A percentile compares a stretch with the other conserved stretches of the same genome.
Conservation (phyloP, 2,888 invertebrate species). For the Gymnoscelis rufifasciata region DNA sequence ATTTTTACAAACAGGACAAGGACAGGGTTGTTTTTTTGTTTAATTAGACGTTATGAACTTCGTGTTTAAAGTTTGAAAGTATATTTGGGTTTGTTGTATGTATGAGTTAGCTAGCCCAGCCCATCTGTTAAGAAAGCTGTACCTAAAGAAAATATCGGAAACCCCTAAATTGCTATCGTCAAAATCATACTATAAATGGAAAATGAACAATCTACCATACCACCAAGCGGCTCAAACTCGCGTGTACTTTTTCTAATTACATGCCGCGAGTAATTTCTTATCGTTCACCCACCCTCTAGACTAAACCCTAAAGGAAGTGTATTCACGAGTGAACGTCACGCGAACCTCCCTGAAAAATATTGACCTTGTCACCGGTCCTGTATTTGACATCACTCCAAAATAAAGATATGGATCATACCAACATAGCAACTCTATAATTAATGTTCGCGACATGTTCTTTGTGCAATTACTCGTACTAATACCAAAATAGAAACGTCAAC, state of each 20-base stretch:
- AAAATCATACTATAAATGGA: no score
- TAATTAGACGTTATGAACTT: no score
- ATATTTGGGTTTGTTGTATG: no score
- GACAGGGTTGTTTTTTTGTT: no score
- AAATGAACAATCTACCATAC: no score
- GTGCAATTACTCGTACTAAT: constrained; percentile 13
- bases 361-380: background rate
- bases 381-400: constrained; percentile 27
- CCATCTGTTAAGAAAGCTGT: no score
- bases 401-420: constrained; percentile 23
- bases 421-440: constrained; percentile 14
- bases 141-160: no score
- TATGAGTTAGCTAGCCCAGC: no score
- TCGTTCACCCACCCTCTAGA: background rate
- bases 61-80: no score
- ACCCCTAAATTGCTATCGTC: no score
- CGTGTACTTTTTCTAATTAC: background rate
- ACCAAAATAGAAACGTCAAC: constrained; percentile 14
- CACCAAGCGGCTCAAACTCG: no score
- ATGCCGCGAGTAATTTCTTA: background rate
- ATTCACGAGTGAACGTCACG: background rate
- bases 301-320: background rate
- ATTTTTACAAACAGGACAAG: no score
- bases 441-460: constrained; percentile 17
- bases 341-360: background rate